A percentile compares a stretch with the other conserved stretches of the same genome.
Evolutionary conservation across 2,113 vertebrate species (phyloP).

Genomic region (Athene noctua): DNA sequence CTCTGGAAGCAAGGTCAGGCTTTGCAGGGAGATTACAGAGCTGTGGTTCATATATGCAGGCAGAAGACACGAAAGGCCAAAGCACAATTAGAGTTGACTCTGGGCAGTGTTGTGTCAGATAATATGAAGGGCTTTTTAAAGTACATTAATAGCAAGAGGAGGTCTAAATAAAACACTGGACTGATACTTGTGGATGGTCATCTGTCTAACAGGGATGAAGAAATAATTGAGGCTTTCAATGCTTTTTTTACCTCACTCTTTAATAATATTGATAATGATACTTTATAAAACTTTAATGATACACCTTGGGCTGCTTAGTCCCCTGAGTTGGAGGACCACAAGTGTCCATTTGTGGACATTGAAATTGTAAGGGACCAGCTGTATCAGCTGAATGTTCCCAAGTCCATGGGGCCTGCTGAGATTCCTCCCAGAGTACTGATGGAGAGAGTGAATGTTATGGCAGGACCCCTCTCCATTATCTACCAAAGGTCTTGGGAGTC

Average conservation of each 20-base stretch:
- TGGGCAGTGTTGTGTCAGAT: not conserved
- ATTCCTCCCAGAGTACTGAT: not conserved
- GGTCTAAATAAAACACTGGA: not conserved
- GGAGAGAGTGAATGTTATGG: too few species aligned
- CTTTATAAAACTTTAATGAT: too few species aligned
- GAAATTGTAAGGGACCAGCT: not conserved
- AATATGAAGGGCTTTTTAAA: not conserved
- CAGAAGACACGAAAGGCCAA: not conserved
- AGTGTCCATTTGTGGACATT: not conserved
- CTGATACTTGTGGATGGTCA: too few species aligned
- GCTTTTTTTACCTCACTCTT: not conserved
- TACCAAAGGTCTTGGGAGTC: too few species aligned
- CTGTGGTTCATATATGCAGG: not conserved
- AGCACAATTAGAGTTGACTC: not conserved
- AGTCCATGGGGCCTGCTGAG: not conserved
- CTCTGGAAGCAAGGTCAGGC: not conserved
- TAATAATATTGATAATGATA: not conserved
- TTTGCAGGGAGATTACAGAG: not conserved
- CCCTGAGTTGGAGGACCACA: not conserved
- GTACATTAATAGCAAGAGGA: not conserved
- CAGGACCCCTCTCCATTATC: too few species aligned
- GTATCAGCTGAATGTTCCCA: not conserved
- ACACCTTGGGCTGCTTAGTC: not conserved
- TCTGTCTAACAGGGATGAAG: not conserved
- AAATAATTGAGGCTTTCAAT: not conserved